Evolutionary conservation across 2,797 vertebrate species (phyloP), one percentile per base, ranked within the genome.

Genomic region (Mormyrus hasselquistii): DNA sequence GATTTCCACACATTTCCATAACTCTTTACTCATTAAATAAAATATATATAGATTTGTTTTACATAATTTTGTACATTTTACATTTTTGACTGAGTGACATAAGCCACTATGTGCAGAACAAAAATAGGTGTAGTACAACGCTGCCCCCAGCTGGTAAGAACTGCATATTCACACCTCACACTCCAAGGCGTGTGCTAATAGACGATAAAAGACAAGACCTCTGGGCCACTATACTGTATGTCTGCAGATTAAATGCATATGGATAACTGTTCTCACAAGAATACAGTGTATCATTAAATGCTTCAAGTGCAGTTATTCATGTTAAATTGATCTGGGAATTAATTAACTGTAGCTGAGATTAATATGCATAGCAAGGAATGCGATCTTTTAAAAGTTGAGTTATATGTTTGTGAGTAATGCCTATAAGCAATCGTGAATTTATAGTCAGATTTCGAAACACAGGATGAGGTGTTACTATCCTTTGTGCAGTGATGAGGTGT

Each of bases 111-210:
- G 6, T 22, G 6, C 29, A 47, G 76, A 14, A 82, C 29, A 41
- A 8, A 55, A 49, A 12, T 55, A 52, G 8, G 87, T 79, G 44
- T 79, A 50, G 44, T 38, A 10, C 44, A 79, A 52, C n/a, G 19
- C 87, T 88, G 87, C 87, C 87, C 87, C 87, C 87, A 38, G 73
- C 69, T 88, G 87, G n/a, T 25, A 79, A 29, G 73, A 53, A 2
- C 16, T 9, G 49, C 47, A 88, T 14, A 53, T 38, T 88, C 19
- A 41, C 69, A 88, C 25, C 19, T 57, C 55, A 57, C 19, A 57
- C 22, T 65, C 9, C n/a, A 65, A 8, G n/a, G 59, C 19, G 29
- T 16, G 22, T 47, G 25, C n/a, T 41, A 53, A 73, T 76, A 25
- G 65, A 8, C 8, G n/a, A 25, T 10, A 65, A 65, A 65, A 65